phyloP scores from a whole-genome alignment of 2,888 invertebrate genomes.

The Lasioglossum marginatum region DNA sequence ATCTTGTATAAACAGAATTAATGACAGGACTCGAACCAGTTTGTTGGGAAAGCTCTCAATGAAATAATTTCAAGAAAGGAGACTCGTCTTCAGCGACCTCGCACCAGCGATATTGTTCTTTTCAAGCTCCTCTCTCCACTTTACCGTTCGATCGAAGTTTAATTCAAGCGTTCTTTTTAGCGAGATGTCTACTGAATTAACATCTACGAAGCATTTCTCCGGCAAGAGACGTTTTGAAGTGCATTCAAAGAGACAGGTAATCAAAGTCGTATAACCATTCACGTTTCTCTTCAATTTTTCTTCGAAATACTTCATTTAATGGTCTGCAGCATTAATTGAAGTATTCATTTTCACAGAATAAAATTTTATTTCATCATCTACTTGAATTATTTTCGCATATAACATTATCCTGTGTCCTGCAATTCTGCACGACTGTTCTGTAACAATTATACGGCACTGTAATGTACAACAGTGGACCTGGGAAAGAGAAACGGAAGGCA shows the following conservation, averaged over 20 bases:
- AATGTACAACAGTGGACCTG: background rate
- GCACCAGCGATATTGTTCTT: slow-evolving; percentile 40
- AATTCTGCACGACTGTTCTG: background rate
- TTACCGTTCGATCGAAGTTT: background rate
- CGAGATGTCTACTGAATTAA: background rate
- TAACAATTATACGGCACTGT: background rate
- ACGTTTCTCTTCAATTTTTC: background rate
- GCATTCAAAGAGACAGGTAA: background rate
- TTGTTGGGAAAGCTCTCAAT: background rate
- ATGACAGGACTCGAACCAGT: background rate
- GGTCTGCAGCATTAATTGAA: background rate
- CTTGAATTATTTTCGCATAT: background rate
- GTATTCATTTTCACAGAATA: background rate
- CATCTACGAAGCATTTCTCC: background rate
- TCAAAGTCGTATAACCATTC: background rate
- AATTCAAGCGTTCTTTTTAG: background rate
- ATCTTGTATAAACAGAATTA: background rate
- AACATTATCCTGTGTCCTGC: background rate
- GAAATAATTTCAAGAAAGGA: slow-evolving; percentile 14
- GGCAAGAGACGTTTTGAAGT: background rate
- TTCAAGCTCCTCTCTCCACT: background rate
- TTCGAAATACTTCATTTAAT: background rate
- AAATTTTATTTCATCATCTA: background rate
- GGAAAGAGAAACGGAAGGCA: background rate
- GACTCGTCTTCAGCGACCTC: slow-evolving; percentile 51